Percentiles rank a stretch among this genome's conserved stretches.
Evolutionary conservation across 2,797 vertebrate genomes (phyloP).

Genomic region (Cynodonichthys magdalenae): DNA sequence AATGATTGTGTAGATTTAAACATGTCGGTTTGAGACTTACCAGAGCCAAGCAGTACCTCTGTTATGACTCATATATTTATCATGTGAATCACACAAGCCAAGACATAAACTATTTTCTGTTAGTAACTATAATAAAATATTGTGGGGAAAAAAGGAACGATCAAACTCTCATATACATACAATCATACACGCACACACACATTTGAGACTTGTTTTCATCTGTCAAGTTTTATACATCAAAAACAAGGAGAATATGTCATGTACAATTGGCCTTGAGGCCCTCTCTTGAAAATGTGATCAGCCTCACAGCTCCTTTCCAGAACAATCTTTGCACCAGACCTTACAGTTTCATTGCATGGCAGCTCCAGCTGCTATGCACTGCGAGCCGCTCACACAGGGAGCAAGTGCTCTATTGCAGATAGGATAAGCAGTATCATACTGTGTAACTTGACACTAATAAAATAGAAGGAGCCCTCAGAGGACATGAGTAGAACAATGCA

Average conservation of each 20-base stretch:
- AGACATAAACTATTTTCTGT: background rate
- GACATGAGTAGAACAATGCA: conserved; percentile 10
- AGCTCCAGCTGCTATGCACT: conserved; percentile 42
- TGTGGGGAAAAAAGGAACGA: background rate
- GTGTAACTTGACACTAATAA: conserved; percentile 9
- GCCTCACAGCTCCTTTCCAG: conserved; percentile 54
- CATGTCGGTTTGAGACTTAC: conserved; percentile 11
- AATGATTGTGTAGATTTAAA: conserved; percentile 14
- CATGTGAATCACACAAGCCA: conserved; percentile 1
- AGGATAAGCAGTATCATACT: conserved; percentile 27
- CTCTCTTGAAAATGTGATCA: conserved; percentile 54
- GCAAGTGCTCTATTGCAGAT: background rate
- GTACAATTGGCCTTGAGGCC: conserved; percentile 42
- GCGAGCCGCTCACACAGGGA: conserved; percentile 7
- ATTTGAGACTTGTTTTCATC: conserved; percentile 22
- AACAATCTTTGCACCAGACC: conserved; percentile 52
- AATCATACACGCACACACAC: background rate
- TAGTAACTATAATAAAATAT: background rate
- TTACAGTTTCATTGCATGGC: conserved; percentile 46
- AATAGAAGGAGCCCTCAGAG: background rate
- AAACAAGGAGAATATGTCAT: conserved; percentile 42
- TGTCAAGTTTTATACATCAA: conserved; percentile 40
- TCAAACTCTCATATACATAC: no score
- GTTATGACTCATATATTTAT: background rate
- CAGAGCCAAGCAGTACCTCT: conserved; percentile 9